A percentile compares a stretch with the other conserved stretches of the same genome.
Conservation (phyloP, 23 tunicate genomes). For the Aplidium turbinatum region DNA sequence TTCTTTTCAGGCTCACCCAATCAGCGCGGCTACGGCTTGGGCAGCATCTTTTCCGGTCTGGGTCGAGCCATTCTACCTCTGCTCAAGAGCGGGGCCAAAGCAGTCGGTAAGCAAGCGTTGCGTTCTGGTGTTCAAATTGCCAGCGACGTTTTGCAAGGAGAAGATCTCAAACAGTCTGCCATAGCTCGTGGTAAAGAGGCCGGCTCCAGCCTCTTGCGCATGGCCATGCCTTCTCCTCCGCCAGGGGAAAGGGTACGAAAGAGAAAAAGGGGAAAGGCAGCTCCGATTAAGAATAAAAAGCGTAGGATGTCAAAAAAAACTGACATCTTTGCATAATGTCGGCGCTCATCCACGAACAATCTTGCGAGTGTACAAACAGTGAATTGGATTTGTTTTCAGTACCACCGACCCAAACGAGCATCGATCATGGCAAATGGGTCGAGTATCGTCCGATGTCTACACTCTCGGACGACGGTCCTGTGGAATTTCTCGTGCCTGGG, state of each 20-base stretch:
- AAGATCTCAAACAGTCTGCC: constrained; percentile 24
- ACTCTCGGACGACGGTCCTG: constrained; percentile 9
- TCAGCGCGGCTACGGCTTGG: constrained; percentile 10
- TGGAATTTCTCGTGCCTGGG: constrained; percentile 19
- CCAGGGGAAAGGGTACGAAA: not conserved
- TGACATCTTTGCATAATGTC: constrained; percentile 13
- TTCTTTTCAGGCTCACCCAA: no score
- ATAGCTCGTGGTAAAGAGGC: not conserved
- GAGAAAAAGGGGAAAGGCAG: no score
- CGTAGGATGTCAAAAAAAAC: not conserved
- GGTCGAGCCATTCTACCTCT: constrained; percentile 10
- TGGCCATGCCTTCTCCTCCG: not conserved
- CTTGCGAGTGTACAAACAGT: not conserved
- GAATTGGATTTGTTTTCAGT: constrained; percentile 31
- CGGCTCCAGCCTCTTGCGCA: not conserved
- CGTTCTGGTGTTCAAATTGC: constrained; percentile 23
- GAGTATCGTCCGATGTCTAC: constrained; percentile 7
- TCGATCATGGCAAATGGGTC: constrained; percentile 7
- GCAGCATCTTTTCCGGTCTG: constrained; percentile 17
- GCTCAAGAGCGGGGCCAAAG: constrained; percentile 23
- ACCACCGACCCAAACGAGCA: constrained; percentile 8
- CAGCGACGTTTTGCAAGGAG: constrained; percentile 20
- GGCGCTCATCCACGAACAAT: not conserved
- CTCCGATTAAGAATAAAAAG: not conserved
- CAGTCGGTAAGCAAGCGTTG: constrained; percentile 21